A percentile compares a stretch with the other conserved stretches of the same genome.
These are phyloP conservation scores for Petrolisthes manimaculis DNA, from an alignment of 2,888 invertebrate genomes.

Conservation along the genomic window DNA sequence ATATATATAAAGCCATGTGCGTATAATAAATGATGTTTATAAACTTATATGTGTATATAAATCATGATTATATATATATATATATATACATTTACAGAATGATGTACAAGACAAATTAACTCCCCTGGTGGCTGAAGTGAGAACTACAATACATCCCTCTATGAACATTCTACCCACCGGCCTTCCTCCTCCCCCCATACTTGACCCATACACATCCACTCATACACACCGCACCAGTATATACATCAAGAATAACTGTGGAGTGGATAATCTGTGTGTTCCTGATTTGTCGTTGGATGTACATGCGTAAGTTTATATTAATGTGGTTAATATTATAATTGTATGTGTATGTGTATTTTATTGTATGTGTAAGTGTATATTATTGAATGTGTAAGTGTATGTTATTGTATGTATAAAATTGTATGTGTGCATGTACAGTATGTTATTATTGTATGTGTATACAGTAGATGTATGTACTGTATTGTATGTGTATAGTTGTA, in stretches of 20 bases:
- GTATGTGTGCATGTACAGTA: constrained; percentile 5
- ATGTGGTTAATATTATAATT: neutral
- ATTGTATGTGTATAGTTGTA: neutral
- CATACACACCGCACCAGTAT: constrained; percentile 76
- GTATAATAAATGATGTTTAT: too few relatives aligned
- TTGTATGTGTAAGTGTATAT: constrained; percentile 10
- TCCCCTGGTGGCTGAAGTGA: constrained; percentile 87
- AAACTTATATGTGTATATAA: too few relatives aligned
- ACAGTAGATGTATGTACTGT: too few relatives aligned
- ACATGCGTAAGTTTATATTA: constrained; percentile 12
- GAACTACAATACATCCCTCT: neutral
- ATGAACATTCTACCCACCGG: too few relatives aligned
- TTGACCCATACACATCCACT: constrained; percentile 71
- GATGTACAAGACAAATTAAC: constrained; percentile 88
- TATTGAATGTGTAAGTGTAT: neutral
- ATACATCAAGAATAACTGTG: constrained; percentile 93
- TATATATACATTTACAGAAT: constrained; percentile 72
- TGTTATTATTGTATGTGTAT: constrained; percentile 14
- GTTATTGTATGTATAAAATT: constrained; percentile 1
- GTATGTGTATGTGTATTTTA: neutral
- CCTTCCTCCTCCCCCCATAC: constrained; percentile 74
- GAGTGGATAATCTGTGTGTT: constrained; percentile 89
- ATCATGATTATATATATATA: too few relatives aligned
- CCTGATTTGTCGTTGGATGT: constrained; percentile 80
- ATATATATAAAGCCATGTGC: too few relatives aligned